Evolutionary conservation across 2,113 vertebrate genomes (phyloP), one percentile per base, ranked within the genome.

Genomic region (Chaetodon trifascialis): DNA sequence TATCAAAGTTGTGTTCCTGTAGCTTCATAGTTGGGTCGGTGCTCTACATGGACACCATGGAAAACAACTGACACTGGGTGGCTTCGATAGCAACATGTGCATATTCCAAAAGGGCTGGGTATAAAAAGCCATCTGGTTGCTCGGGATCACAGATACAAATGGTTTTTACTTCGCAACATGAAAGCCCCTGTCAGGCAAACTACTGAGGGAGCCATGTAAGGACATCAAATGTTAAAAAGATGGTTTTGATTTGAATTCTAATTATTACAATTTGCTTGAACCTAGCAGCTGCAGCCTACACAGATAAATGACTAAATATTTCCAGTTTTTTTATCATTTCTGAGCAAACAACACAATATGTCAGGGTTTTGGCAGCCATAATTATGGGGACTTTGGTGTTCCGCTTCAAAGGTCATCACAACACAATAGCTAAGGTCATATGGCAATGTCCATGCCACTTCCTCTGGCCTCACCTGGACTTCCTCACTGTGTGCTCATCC

Each of bases 401-500:
- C 72, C 40, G 55, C 70, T 90, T 62, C 56, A 65, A 78, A 84
- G 85, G 87, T 84, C 80, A 87, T 55, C 12, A 62, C 21, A 79
- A 83, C 76, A 91, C 88, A 91, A 88, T 91, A 73, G 47, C 21
- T 12, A 30, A 79, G 84, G 91, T 92, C 83, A 79, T 15, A 51
- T 17, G 73, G 80, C 73, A 83, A 54, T 17, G 49, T 60, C 73
- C 82, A 67, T 23, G 75, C 73, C 52, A 60, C 76, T 89, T 94
- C 89, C 93, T 84, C 59, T 84, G 49, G 42, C 79, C 76, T 88
- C 62, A 86, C 80, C 83, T 88, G 79, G 78, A 85, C 80, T 87
- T 94, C 93, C 91, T 85, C 54, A 54, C 65, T 42, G 25, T 38
- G 56, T 64, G 83, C 54, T 76, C 86, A 87, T 90, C 89, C 91